These are phyloP conservation scores for Empis stercorea DNA, from an alignment of 2,888 invertebrate genomes.

Conservation along the genomic window DNA sequence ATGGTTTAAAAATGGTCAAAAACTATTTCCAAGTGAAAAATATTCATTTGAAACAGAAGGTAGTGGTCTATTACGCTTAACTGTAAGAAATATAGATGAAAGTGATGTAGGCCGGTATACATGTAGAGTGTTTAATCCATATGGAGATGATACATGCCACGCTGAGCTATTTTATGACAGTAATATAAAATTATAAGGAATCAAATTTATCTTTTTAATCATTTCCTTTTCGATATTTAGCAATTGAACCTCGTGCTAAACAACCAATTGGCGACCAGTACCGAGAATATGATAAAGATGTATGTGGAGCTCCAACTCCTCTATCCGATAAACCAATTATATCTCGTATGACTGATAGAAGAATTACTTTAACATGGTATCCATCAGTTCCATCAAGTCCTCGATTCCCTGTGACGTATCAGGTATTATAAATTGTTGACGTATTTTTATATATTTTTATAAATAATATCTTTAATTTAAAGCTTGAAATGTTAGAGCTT, in stretches of 20 bases:
- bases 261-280: constrained; percentile 65
- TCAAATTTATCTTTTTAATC: neutral
- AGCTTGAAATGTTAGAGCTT: constrained; percentile 81
- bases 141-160: constrained; percentile 69
- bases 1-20: constrained; percentile 69
- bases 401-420: constrained; percentile 82
- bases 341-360: constrained; percentile 80
- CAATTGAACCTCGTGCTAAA: constrained; percentile 52
- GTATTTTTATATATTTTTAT: neutral
- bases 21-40: constrained; percentile 68
- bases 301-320: constrained; percentile 74
- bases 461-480: neutral
- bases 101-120: constrained; percentile 76
- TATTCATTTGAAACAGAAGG: constrained; percentile 68
- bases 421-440: constrained; percentile 44
- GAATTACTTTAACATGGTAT: constrained; percentile 83
- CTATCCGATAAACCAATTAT: constrained; percentile 84
- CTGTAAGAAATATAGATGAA: constrained; percentile 62
- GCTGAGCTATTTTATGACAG: constrained; percentile 72
- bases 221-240: constrained; percentile 32
- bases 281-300: constrained; percentile 70
- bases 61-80: constrained; percentile 60
- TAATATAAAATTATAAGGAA: constrained; percentile 24
- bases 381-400: constrained; percentile 83
- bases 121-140: constrained; percentile 69